phyloP scores from a whole-genome alignment of 23 tunicate species.

The Pegea sp. region DNA sequence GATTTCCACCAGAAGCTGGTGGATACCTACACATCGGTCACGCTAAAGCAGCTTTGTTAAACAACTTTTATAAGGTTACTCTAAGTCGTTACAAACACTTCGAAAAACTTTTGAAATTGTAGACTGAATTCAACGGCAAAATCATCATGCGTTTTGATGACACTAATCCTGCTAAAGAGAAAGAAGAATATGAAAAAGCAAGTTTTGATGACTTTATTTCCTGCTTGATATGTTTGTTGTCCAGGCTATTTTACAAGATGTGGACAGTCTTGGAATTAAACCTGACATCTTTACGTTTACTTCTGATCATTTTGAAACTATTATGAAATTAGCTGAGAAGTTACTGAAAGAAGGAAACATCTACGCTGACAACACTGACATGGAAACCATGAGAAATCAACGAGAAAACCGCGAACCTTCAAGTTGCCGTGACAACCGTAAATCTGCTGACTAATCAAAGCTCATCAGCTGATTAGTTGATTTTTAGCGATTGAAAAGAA shows the following conservation, averaged over 20 bases:
- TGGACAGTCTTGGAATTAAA: constrained; percentile 56
- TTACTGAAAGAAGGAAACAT: constrained; percentile 71
- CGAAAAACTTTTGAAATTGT: background rate
- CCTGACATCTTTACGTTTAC: constrained; percentile 83
- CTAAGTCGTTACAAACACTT: background rate
- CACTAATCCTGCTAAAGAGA: constrained; percentile 98
- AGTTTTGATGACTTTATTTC: background rate
- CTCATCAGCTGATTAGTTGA: background rate
- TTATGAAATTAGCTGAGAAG: constrained; percentile 31
- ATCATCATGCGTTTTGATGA: constrained; percentile 97
- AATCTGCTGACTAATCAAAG: constrained; percentile 1
- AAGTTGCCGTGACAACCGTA: constrained; percentile 42
- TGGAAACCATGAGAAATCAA: constrained; percentile 58
- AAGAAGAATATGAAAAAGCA: constrained; percentile 94
- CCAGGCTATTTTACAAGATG: constrained; percentile 86
- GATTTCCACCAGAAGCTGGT: constrained; percentile 99
- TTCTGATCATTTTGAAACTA: constrained; percentile 78
- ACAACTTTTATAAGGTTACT: constrained; percentile 71
- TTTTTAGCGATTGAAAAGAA: constrained; percentile 55
- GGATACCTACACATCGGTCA: constrained; percentile 97
- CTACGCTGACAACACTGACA: constrained; percentile 74
- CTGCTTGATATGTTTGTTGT: background rate
- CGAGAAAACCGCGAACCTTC: constrained; percentile 41
- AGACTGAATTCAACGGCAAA: constrained; percentile 80
- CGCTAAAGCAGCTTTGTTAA: constrained; percentile 97